phyloP scores from a whole-genome alignment of 2,888 invertebrate species.

The Caenorhabditis afra region DNA sequence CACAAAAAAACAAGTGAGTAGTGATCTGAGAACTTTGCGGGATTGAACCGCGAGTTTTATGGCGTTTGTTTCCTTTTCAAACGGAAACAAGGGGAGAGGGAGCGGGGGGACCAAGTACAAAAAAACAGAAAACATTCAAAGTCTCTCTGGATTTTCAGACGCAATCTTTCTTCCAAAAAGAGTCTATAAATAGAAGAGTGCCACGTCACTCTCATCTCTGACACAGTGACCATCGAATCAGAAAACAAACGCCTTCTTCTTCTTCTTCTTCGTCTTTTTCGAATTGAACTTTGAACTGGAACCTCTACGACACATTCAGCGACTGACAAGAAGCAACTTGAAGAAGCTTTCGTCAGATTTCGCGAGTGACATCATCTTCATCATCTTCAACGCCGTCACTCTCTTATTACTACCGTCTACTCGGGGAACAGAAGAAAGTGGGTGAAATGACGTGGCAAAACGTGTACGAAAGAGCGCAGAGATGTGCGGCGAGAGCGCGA shows the following conservation, averaged over 20 bases:
- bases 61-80: too few species aligned
- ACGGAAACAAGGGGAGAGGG: too few species aligned
- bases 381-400: not conserved
- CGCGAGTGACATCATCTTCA: constrained; percentile 20
- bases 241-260: not conserved
- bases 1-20: not conserved
- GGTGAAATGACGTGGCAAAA: not conserved
- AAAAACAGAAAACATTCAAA: too few species aligned
- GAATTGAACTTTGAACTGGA: not conserved
- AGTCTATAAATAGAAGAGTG: not conserved
- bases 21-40: constrained; percentile 20
- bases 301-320: too few species aligned
- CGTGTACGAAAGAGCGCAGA: not conserved
- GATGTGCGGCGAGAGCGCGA: not conserved
- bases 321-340: not conserved
- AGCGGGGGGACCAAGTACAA: too few species aligned
- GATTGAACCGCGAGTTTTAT: too few species aligned
- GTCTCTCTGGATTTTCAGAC: too few species aligned
- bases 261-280: not conserved
- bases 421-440: constrained; percentile 4
- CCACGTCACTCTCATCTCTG: too few species aligned
- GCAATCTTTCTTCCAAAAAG: too few species aligned
- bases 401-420: not conserved
- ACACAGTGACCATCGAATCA: too few species aligned
- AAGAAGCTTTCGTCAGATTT: constrained; percentile 28